Evolutionary conservation across 2,113 vertebrate species (phyloP).

Genomic region (Trinectes maculatus): DNA sequence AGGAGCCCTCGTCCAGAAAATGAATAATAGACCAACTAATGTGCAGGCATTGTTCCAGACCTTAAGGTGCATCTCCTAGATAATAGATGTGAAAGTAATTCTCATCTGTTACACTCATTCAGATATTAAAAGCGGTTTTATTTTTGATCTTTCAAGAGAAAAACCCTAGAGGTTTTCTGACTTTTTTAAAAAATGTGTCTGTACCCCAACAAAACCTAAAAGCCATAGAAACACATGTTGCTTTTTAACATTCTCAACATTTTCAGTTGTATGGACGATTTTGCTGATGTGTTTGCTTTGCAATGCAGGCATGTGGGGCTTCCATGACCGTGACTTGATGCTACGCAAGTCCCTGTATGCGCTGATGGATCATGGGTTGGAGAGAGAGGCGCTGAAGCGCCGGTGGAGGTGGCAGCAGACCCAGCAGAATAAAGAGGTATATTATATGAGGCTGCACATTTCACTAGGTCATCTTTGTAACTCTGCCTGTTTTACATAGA

Average conservation of each 20-base stretch:
- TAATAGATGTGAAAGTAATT: constrained; percentile 4
- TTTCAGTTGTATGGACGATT: neutral
- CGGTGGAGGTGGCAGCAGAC: constrained; percentile 98
- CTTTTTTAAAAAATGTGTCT: neutral
- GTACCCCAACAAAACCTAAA: neutral
- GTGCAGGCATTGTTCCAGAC: constrained; percentile 21
- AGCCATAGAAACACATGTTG: neutral
- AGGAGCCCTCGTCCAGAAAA: constrained; percentile 38
- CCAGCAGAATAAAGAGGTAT: constrained; percentile 98
- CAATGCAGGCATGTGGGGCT: constrained; percentile 95
- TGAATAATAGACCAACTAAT: constrained; percentile 43
- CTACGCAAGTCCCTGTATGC: constrained; percentile 91
- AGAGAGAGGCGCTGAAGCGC: constrained; percentile 89
- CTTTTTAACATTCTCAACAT: neutral
- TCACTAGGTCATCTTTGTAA: neutral
- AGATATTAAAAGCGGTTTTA: neutral
- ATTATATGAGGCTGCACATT: constrained; percentile 10
- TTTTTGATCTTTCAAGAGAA: neutral
- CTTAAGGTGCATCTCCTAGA: neutral
- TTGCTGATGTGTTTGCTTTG: neutral
- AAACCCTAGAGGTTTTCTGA: neutral
- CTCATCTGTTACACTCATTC: constrained; percentile 3
- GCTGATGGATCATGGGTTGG: constrained; percentile 90
- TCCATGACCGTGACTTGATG: constrained; percentile 94
- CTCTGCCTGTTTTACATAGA: constrained; percentile 7